phyloP scores from a whole-genome alignment of 2,113 vertebrate species.

The Nettapus auritus region DNA sequence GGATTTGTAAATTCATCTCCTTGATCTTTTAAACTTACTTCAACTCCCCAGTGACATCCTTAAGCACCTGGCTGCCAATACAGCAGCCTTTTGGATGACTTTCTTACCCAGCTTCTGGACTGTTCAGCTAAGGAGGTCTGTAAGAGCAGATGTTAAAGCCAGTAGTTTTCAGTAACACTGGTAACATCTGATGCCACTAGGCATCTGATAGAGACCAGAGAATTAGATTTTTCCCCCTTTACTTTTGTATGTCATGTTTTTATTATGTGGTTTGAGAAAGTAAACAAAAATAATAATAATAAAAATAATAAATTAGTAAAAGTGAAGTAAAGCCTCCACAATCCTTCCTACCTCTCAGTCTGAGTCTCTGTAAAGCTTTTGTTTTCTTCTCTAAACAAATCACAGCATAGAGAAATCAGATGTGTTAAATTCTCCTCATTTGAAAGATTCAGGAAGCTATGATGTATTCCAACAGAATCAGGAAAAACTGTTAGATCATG shows the following conservation, averaged over 20 bases:
- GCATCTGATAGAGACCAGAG: background rate
- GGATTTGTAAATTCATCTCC: background rate
- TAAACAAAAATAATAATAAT: background rate
- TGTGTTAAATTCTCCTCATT: background rate
- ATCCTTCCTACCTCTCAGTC: background rate
- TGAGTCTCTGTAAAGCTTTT: background rate
- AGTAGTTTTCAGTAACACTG: background rate
- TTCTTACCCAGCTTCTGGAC: background rate
- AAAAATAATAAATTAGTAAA: background rate
- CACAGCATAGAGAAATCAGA: background rate
- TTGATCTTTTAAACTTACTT: background rate
- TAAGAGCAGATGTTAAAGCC: background rate
- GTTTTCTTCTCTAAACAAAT: background rate
- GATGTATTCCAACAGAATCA: background rate
- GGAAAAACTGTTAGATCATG: background rate
- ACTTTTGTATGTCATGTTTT: background rate
- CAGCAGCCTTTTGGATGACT: background rate
- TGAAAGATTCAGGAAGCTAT: background rate
- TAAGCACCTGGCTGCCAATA: background rate
- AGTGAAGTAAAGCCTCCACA: background rate
- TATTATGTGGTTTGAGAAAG: background rate
- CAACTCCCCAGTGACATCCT: background rate
- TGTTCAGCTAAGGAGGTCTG: background rate
- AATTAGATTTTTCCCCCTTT: background rate
- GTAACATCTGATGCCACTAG: background rate